Base-by-base conservation (phyloP, 1,140 invertebrate genomes). In the Phymastichus coffea region DNA sequence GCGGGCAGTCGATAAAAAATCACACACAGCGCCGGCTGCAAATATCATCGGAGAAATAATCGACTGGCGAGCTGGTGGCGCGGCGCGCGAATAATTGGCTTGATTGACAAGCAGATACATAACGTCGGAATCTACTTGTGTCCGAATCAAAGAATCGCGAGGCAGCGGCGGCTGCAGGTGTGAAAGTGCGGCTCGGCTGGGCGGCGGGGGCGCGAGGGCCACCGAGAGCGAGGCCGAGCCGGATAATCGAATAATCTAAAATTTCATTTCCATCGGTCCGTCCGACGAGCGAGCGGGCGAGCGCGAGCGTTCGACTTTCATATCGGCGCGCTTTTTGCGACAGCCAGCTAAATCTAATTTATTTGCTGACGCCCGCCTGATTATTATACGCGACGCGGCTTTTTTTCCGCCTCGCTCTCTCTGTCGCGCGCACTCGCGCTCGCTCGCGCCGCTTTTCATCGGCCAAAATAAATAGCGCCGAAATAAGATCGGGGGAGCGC, bases 261-360 rank as follows among this genome's bases (percentile, higher is more conserved):
- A 79, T 79, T 79, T 75, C 76, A 79, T 79, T 77, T 76, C 74
- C 76, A 79, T 79, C 76, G 76, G 74, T 71, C 74, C 70, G 73
- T 68, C 70, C 74, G 63, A 48, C 54, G 54, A 33, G 28, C n/a
- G 35, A n/a, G n/a, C n/a, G n/a, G n/a, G n/a, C n/a, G n/a, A n/a
- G 19, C 46, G 47, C 3, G 56, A 64, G 65, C 71, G 69, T 77
- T 75, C 75, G 75, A 77, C 76, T 79, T 76, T 76, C 77, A 77
- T 79, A 77, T 75, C 74, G 70, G 64, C 74, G n/a, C n/a, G 73
- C 73, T 74, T 78, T 77, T 78, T 76, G 76, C 73, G 75, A 77
- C 74, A 75, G 75, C 55, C 72, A 70, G 69, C 71, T 74, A 72
- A 78, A 79, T 79, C 74, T 77, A 79, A 78, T 79, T 79, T 77